phyloP scores from a whole-genome alignment of 2,797 vertebrate species.

The Ceryle rudis region DNA sequence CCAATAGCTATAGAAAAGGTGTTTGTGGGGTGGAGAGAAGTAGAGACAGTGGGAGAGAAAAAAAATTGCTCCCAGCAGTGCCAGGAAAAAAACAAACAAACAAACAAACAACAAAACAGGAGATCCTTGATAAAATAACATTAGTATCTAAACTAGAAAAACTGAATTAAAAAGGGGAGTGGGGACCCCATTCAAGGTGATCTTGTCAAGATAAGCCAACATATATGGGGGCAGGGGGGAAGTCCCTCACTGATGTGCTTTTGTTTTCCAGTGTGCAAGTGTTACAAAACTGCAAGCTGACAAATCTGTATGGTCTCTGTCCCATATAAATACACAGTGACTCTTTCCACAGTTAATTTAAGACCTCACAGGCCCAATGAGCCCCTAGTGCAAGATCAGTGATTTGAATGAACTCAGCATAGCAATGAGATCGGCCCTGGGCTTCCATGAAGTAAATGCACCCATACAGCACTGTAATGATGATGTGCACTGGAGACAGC shows the following conservation, averaged over 20 bases:
- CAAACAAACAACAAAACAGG: no score
- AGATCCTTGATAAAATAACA: background rate
- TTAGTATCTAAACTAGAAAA: background rate
- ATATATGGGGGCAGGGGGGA: background rate
- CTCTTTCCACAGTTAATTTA: background rate
- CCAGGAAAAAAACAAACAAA: background rate
- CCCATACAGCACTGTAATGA: background rate
- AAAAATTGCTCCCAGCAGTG: background rate
- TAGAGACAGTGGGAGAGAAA: background rate
- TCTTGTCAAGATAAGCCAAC: background rate
- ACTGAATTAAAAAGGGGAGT: accelerated
- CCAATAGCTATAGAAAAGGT: background rate
- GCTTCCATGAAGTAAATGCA: background rate
- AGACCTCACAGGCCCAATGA: background rate
- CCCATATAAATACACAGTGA: background rate
- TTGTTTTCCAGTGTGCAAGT: background rate
- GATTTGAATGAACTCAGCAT: background rate
- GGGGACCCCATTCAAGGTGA: accelerated
- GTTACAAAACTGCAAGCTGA: background rate
- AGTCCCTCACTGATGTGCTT: background rate
- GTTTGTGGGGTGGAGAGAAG: background rate
- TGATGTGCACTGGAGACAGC: background rate
- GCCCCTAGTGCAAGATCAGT: background rate
- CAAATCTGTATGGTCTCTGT: background rate
- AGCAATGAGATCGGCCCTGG: background rate